Evolutionary conservation across 2,888 invertebrate species (phyloP), one percentile per base, ranked within the genome.

Genomic region (Ophraella communa): DNA sequence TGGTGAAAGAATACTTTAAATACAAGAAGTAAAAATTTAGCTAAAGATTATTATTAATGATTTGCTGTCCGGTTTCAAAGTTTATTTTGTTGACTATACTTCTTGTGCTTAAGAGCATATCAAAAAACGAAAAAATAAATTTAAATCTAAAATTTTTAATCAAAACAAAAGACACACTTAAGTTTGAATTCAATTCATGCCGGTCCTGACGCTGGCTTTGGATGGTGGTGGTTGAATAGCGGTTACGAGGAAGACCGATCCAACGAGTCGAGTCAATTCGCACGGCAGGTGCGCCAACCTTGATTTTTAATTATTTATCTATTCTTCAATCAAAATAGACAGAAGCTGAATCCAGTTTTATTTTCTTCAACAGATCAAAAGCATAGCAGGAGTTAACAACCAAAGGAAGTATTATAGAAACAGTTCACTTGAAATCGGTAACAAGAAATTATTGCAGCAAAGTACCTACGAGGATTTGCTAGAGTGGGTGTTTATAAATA

Each of bases 221-320:
- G 57, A 57, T 47, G 47, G 10, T 35, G 33, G 33, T 47, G 47
- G 20, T 57, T 57, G 56, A 56, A 49, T 57, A 35, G 57, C 51
- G 30, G 51, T 24, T 53, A 56, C 67, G 67, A 64, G 56, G 21
- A 8, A 24, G 33, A 17, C 53, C 67, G 67, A 66, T 47, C n/a
- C 35, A 18, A 44, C 61, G 49, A 27, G 23, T 67, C 70, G 68
- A 63, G 64, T 49, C 56, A 59, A 20, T 54, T 68, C 68, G 70
- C 58, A 24, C 57, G 69, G 71, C 73, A 73, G 73, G 73, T 73
- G 73, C 70, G 68, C 71, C 65, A 71, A 62, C 70, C 71, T 72
- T 69, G 71, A 69, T 73, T 73, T 69, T 68, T 66, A 66, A 65
- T 70, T 58, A 66, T 72, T 67, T 71, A 71, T 72, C 70, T 72